phyloP scores from a whole-genome alignment of 2,888 invertebrate genomes.

The Ichneumoninae sp. region DNA sequence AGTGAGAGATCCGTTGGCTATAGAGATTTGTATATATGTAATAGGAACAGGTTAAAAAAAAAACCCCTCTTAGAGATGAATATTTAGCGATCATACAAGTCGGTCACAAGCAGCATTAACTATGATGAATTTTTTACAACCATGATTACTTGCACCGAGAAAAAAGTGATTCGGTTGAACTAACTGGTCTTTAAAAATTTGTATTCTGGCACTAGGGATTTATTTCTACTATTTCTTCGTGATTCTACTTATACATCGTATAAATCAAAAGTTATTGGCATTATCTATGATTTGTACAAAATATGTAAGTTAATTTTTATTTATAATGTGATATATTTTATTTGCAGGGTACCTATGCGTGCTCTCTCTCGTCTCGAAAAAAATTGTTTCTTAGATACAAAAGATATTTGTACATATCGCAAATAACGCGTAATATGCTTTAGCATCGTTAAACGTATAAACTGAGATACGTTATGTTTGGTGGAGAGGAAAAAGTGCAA shows the following conservation, averaged over 20 bases:
- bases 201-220: slow-evolving; percentile 4
- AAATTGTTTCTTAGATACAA: slow-evolving; percentile 49
- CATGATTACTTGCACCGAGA: slow-evolving; percentile 36
- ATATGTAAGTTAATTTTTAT: slow-evolving; percentile 62
- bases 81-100: slow-evolving; percentile 29
- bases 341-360: slow-evolving; percentile 56
- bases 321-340: slow-evolving; percentile 61
- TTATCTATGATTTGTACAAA: slow-evolving; percentile 65
- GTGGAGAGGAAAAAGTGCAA: slow-evolving; percentile 18
- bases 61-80: slow-evolving; percentile 27
- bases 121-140: slow-evolving; percentile 56
- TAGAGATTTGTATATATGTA: slow-evolving; percentile 52
- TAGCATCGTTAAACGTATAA: slow-evolving; percentile 36
- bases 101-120: slow-evolving; percentile 48
- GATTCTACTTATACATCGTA: slow-evolving; percentile 26
- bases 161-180: slow-evolving; percentile 23
- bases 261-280: slow-evolving; percentile 62
- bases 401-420: slow-evolving; percentile 63
- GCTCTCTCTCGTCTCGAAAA: slow-evolving; percentile 43
- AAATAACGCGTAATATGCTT: slow-evolving; percentile 32
- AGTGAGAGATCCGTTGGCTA: slow-evolving; percentile 40
- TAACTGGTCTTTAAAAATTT: not conserved
- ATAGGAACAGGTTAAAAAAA: slow-evolving; percentile 26
- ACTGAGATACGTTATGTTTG: slow-evolving; percentile 16
- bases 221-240: slow-evolving; percentile 11